Conservation (phyloP, 2,888 invertebrate species). For the Atrina japonica region DNA sequence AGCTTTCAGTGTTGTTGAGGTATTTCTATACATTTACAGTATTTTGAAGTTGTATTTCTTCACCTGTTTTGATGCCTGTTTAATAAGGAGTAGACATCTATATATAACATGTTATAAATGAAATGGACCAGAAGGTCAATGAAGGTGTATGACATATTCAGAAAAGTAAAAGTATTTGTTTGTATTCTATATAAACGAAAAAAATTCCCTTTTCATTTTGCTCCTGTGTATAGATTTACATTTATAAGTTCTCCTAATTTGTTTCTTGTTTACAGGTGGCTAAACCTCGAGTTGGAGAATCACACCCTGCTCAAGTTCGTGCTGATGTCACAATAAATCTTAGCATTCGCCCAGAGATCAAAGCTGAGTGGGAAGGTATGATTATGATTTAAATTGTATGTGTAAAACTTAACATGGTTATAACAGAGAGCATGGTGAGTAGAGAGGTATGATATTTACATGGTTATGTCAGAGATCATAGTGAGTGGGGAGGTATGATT, state of each 20-base stretch:
- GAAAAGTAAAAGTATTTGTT: no score
- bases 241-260: no score
- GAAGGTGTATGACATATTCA: no score
- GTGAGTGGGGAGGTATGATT: no score
- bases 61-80: background rate
- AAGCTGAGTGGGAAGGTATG: conserved; percentile 95
- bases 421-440: no score
- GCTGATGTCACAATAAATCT: conserved; percentile 97
- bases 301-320: conserved; percentile 95
- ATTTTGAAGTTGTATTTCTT: background rate
- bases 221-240: no score
- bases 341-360: conserved; percentile 94
- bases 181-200: no score
- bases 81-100: background rate
- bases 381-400: no score
- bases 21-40: conserved; percentile 82
- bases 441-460: no score
- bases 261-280: conserved; percentile 79
- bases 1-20: conserved; percentile 96
- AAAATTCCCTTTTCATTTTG: no score
- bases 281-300: conserved; percentile 88
- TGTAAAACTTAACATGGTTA: no score
- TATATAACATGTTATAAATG: background rate
- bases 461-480: background rate
- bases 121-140: no score